Base-by-base conservation (phyloP, 2,113 vertebrate genomes). In the Macaca nemestrina region DNA sequence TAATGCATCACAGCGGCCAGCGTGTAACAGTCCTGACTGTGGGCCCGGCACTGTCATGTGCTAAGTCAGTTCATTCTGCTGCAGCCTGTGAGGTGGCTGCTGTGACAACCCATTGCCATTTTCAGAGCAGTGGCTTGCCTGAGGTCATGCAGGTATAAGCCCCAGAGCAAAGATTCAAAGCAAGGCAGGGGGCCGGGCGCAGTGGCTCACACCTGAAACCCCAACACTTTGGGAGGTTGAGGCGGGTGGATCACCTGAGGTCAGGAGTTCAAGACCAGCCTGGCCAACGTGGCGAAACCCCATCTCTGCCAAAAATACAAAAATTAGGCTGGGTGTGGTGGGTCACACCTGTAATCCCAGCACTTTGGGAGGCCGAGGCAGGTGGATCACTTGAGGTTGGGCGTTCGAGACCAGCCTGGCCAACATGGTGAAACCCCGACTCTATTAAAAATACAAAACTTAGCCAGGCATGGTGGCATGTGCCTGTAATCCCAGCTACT, bases 391-490 rank as follows among this genome's bases (percentile, higher is more conserved):
- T 23, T 61, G 16, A 68, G 32, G 30, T 35, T 16, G 30, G 67
- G 14, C 32, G 2, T 32, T 68, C 0, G 3, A 68, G 67, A 35
- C 16, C 32, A 68, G 30, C 30, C 30, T 68, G 67, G 67, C 67
- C 32, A 64, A 64, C 27, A 64, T 64, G 12, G 61, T 64, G 25
- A 64, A 32, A 64, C 61, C 27, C 12, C 2, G 12, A 30, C 27
- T 64, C 12, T 64, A 64, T 30, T 64, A 64, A 27, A 30, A 64
- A 64, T 64, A 64, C 5, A 64, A 64, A 32, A 64, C 32, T 64
- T 32, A 64, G 12, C 27, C 27, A 0, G 12, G 61, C 13, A 2
- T 32, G 27, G 12, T 64, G 61, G 61, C 6, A 6, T 6, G 2
- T 64, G 61, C 61, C 61, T 64, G 5, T 64, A 64, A 64, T 64